phyloP scores from a whole-genome alignment of 2,888 invertebrate species.

The Oscheius myriophilus region DNA sequence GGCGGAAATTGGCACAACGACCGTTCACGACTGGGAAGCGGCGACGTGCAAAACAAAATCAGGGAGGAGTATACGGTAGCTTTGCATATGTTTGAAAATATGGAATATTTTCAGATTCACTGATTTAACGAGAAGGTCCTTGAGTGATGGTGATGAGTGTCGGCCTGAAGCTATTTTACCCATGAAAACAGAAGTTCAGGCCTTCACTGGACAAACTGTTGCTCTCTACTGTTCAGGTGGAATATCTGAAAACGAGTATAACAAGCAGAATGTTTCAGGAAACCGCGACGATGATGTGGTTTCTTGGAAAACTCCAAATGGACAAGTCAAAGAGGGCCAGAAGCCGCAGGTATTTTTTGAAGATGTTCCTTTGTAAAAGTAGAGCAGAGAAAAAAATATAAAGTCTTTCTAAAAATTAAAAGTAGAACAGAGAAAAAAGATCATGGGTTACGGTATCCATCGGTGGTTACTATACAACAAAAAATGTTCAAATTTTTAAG shows the following conservation, averaged over 20 bases:
- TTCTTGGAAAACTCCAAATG: slow-evolving; percentile 37
- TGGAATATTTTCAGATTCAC: slow-evolving; percentile 20
- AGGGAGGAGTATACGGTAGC: slow-evolving; percentile 38
- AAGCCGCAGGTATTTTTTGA: slow-evolving; percentile 26
- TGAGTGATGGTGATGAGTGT: slow-evolving; percentile 32
- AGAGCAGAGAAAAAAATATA: too few species aligned
- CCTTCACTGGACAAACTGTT: slow-evolving; percentile 36
- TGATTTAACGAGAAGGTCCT: slow-evolving; percentile 11
- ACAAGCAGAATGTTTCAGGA: slow-evolving; percentile 2
- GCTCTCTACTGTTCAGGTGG: slow-evolving; percentile 38
- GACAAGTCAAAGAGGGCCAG: slow-evolving; percentile 22
- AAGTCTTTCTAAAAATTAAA: too few species aligned
- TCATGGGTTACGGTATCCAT: too few species aligned
- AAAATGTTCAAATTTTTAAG: too few species aligned
- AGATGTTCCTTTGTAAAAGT: too few species aligned
- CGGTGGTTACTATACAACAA: too few species aligned
- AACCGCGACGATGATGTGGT: slow-evolving; percentile 27
- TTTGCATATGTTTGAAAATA: neutral
- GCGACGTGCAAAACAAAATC: slow-evolving; percentile 37
- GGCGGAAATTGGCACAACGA: slow-evolving; percentile 33
- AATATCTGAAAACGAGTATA: neutral
- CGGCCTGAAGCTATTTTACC: slow-evolving; percentile 35
- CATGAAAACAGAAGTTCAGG: slow-evolving; percentile 30
- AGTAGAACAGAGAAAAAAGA: too few species aligned
- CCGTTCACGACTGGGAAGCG: slow-evolving; percentile 43